Conservation (phyloP, 2,888 invertebrate genomes). For the Acleris sparsana region DNA sequence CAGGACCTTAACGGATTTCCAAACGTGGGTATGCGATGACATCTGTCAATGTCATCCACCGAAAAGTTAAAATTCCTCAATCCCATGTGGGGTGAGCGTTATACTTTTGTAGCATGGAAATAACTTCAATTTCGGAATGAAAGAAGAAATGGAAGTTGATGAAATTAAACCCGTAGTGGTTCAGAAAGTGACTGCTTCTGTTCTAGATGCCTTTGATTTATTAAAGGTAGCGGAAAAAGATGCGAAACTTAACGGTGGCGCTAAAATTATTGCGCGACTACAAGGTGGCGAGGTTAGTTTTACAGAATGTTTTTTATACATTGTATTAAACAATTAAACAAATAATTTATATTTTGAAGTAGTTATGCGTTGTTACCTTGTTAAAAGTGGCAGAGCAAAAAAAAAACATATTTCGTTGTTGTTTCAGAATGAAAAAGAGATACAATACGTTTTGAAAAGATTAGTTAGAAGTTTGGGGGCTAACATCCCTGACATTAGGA, state of each 20-base stretch:
- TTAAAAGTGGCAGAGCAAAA: no score
- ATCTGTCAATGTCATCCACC: conserved; percentile 8
- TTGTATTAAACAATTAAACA: not conserved
- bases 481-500: conserved; percentile 84
- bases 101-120: conserved; percentile 26
- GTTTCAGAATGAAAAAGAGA: conserved; percentile 84
- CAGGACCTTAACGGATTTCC: not conserved
- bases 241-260: conserved; percentile 66
- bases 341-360: no score
- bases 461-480: conserved; percentile 89
- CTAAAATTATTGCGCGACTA: conserved; percentile 70
- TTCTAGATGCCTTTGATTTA: conserved; percentile 74
- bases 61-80: not conserved
- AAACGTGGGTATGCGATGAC: not conserved
- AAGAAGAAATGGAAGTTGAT: conserved; percentile 53
- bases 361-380: no score
- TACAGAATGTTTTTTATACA: not conserved
- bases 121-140: conserved; percentile 53
- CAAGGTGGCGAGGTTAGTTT: conserved; percentile 69
- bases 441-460: conserved; percentile 86
- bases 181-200: conserved; percentile 60
- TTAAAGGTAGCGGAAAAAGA: conserved; percentile 67
- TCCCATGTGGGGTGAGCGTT: conserved; percentile 50
- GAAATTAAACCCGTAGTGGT: conserved; percentile 46
- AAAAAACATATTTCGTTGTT: not conserved